A percentile compares a stretch with the other conserved stretches of the same genome.
Conservation (phyloP, 1,140 invertebrate species). For the Parasteatoda tepidariorum region DNA sequence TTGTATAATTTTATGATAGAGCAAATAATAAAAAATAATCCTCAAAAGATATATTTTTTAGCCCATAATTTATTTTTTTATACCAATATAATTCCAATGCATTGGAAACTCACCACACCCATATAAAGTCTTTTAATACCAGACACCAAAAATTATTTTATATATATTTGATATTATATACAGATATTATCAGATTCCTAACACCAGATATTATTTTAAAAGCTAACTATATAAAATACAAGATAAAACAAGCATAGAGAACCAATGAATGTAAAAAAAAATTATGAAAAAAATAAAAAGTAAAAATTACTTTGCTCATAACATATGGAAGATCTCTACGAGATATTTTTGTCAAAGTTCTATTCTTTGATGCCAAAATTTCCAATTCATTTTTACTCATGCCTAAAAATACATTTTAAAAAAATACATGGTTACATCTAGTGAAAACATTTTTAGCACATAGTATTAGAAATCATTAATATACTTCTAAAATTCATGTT, state of each 20-base stretch:
- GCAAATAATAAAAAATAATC: too few species aligned
- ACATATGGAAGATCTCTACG: slow-evolving; percentile 86
- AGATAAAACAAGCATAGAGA: neutral
- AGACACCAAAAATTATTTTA: too few species aligned
- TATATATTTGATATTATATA: too few species aligned
- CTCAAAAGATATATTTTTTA: too few species aligned
- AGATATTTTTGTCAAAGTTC: slow-evolving; percentile 80
- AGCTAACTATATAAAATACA: too few species aligned
- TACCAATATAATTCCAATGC: too few species aligned
- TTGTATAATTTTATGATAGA: too few species aligned
- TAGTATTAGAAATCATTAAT: neutral
- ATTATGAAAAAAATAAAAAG: neutral
- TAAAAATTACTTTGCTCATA: slow-evolving; percentile 73
- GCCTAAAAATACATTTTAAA: slow-evolving; percentile 62
- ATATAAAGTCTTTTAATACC: too few species aligned
- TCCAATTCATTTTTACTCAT: slow-evolving; percentile 76
- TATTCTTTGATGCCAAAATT: slow-evolving; percentile 68
- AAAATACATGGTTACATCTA: neutral
- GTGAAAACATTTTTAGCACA: neutral
- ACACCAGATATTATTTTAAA: too few species aligned
- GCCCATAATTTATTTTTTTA: too few species aligned
- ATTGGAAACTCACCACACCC: too few species aligned
- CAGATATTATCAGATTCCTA: too few species aligned
- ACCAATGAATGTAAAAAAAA: neutral
- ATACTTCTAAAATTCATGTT: slow-evolving; percentile 36